Evolutionary conservation across 1,140 invertebrate species (phyloP).

Genomic region (Pseudomyrmex pallidus): DNA sequence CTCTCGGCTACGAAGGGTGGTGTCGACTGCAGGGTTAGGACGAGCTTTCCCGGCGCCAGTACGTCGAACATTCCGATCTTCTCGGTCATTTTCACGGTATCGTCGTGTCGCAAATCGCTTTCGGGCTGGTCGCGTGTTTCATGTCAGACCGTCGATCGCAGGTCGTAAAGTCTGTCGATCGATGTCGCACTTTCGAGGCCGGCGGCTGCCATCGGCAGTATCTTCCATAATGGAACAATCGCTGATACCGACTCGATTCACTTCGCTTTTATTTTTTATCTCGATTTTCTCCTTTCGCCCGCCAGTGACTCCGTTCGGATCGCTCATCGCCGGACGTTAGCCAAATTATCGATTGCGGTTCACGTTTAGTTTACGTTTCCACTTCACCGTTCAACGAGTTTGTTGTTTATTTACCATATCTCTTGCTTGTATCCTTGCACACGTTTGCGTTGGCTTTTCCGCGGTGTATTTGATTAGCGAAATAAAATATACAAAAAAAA

Average conservation of each 20-base stretch:
- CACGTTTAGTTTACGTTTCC: neutral
- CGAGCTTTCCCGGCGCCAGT: slow-evolving; percentile 69
- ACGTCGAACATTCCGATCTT: slow-evolving; percentile 78
- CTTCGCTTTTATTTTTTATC: slow-evolving; percentile 3
- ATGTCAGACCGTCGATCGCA: slow-evolving; percentile 47
- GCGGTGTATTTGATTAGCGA: no score
- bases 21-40: slow-evolving; percentile 77
- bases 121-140: slow-evolving; percentile 10
- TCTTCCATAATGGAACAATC: slow-evolving; percentile 72
- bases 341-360: slow-evolving; percentile 20
- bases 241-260: slow-evolving; percentile 44
- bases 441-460: no score
- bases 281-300: neutral
- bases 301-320: slow-evolving; percentile 5
- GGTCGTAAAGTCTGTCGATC: slow-evolving; percentile 45
- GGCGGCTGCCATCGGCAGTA: slow-evolving; percentile 58
- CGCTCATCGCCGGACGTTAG: neutral
- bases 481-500: no score
- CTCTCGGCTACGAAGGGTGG: slow-evolving; percentile 78
- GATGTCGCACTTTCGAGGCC: slow-evolving; percentile 45
- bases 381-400: no score
- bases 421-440: no score
- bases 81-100: slow-evolving; percentile 39
- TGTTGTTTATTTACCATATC: no score
- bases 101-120: slow-evolving; percentile 53